Evolutionary conservation across 1,140 invertebrate species (phyloP), one percentile per base, ranked within the genome.

Genomic region (Andricus grossulariae): DNA sequence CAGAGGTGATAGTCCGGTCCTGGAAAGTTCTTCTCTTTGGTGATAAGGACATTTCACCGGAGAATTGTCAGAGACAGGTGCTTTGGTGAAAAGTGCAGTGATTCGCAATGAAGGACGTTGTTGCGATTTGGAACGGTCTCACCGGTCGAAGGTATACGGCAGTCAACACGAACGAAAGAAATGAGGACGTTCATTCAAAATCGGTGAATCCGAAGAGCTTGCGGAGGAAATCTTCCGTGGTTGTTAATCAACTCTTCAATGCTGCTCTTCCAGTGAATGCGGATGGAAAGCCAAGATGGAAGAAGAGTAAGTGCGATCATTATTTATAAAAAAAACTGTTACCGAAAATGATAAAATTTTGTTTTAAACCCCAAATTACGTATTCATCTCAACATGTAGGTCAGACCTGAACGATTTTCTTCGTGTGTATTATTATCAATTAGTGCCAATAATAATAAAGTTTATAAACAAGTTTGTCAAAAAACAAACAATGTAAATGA

Each of bases 221-320:
- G 8, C 77, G 84, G 25, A 86, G 89, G 76, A 91, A 90, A n/a
- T 91, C 90, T 0, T 89, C 89, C 10, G 89, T 93, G 8, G 92
- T 93, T 57, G 91, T 93, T 15, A 93, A 93, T 80, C 86, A 91
- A 79, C 90, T 93, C 55, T 93, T 93, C 80, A 91, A 91, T 75
- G 90, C 88, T 5, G 85, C 92, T 3, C 82, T 90, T 52, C 90
- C 92, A 32, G 88, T 92, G 7, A 88, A 91, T 45, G 21, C 89
- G 0, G 82, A 87, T 13, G 85, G 84, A 7, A 82, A 83, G 50
- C 80, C 86, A 3, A 88, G 88, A 72, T 92, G 91, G 80, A 86
- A 91, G 0, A 93, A 87, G 90, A 88, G 93, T 94, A 89, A 93
- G 93, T 91, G 18, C 13, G 15, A 54, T 12, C 8, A 82, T 49